These are phyloP conservation scores for Sminthurides aquaticus DNA, from an alignment of 2,888 invertebrate species.

Conservation along the genomic window DNA sequence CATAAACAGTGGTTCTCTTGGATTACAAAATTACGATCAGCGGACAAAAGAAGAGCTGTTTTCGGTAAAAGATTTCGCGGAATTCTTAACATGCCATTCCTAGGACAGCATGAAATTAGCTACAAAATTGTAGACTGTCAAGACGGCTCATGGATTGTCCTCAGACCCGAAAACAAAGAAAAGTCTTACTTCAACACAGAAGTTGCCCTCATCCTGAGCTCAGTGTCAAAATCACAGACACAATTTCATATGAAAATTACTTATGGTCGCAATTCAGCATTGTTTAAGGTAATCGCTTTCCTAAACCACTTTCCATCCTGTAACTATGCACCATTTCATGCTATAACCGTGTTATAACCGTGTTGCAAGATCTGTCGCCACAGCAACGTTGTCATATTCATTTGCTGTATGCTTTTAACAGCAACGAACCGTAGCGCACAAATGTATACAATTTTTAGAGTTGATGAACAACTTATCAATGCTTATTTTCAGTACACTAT, in stretches of 20 bases:
- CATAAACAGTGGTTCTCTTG: conserved; percentile 37
- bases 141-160: conserved; percentile 35
- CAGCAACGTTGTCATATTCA: too few species aligned
- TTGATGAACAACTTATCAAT: too few species aligned
- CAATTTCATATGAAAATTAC: conserved; percentile 41
- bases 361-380: too few species aligned
- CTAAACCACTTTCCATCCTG: not conserved
- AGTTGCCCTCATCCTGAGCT: conserved; percentile 32
- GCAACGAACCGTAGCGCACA: too few species aligned
- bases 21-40: conserved; percentile 27
- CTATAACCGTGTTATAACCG: too few species aligned
- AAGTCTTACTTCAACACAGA: conserved; percentile 38
- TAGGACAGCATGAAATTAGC: conserved; percentile 35
- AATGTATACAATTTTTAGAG: too few species aligned
- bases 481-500: conserved; percentile 29
- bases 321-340: not conserved
- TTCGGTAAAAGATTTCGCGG: conserved; percentile 38
- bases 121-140: conserved; percentile 36
- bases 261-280: conserved; percentile 37
- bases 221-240: conserved; percentile 30
- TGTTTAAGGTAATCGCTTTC: conserved; percentile 32
- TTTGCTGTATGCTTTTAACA: too few species aligned
- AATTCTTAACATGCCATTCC: conserved; percentile 36
- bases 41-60: conserved; percentile 34
- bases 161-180: conserved; percentile 28